Evolutionary conservation across 2,888 invertebrate genomes (phyloP).

Genomic region (Scaptomyza polygonia): DNA sequence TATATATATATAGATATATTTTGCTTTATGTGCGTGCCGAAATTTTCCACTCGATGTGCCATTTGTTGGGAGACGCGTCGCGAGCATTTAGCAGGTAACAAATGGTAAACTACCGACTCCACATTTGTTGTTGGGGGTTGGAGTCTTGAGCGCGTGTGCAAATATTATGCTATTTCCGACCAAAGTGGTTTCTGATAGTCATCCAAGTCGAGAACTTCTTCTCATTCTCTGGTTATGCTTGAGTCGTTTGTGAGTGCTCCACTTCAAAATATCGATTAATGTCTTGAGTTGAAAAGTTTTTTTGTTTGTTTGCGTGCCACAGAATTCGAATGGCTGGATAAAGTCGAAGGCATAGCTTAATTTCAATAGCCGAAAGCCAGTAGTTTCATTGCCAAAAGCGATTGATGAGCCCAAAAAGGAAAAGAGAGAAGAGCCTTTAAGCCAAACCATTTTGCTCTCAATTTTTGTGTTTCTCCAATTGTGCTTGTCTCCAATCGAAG

Average conservation of each 20-base stretch:
- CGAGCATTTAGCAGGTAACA: constrained; percentile 57
- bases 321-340: constrained; percentile 60
- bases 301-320: constrained; percentile 40
- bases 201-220: constrained; percentile 48
- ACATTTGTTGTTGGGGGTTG: constrained; percentile 1
- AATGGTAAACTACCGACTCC: constrained; percentile 26
- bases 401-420: constrained; percentile 42
- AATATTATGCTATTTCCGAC: constrained; percentile 71
- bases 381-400: constrained; percentile 25
- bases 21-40: constrained; percentile 48
- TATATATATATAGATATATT: constrained; percentile 46
- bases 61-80: constrained; percentile 30
- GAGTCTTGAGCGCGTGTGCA: constrained; percentile 54
- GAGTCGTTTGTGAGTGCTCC: constrained; percentile 24
- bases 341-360: constrained; percentile 30
- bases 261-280: constrained; percentile 69
- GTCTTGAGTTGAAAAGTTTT: constrained; percentile 45
- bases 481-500: constrained; percentile 19
- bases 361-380: constrained; percentile 18
- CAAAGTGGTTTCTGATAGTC: constrained; percentile 74
- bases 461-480: constrained; percentile 4
- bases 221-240: constrained; percentile 8
- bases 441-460: constrained; percentile 2
- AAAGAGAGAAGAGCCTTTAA: constrained; percentile 4
- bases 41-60: constrained; percentile 47